Conservation (phyloP, 2,888 invertebrate genomes). For the Steromphala cineraria region DNA sequence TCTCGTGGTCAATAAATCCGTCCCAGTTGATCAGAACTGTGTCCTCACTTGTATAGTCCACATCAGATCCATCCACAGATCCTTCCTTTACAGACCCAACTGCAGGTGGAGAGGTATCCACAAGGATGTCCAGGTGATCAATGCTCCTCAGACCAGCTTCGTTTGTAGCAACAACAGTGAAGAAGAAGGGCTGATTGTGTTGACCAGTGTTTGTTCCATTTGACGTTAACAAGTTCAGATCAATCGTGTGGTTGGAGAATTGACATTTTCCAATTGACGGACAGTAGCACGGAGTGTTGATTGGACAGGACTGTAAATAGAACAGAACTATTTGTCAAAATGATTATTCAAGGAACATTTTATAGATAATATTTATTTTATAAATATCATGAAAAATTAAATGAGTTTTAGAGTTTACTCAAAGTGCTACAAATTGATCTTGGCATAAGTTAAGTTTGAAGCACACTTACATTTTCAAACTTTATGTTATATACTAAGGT, state of each 20-base stretch:
- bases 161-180: slow-evolving; percentile 52
- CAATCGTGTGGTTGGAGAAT: slow-evolving; percentile 31
- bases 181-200: slow-evolving; percentile 55
- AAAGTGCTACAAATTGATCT: too few species aligned
- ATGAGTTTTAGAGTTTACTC: too few species aligned
- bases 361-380: neutral
- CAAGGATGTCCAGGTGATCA: slow-evolving; percentile 46
- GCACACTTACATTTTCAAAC: too few species aligned
- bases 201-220: slow-evolving; percentile 39
- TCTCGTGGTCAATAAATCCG: slow-evolving; percentile 50
- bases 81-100: slow-evolving; percentile 54
- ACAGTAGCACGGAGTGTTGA: slow-evolving; percentile 43
- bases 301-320: slow-evolving; percentile 24
- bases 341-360: neutral
- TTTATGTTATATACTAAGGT: too few species aligned
- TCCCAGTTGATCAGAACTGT: slow-evolving; percentile 39
- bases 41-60: slow-evolving; percentile 42
- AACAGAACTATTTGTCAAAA: neutral
- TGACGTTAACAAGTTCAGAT: slow-evolving; percentile 35
- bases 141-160: slow-evolving; percentile 42
- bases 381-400: neutral
- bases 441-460: too few species aligned
- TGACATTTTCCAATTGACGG: slow-evolving; percentile 48
- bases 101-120: slow-evolving; percentile 56
- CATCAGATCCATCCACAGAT: slow-evolving; percentile 30